Evolutionary conservation across 37 sponge, comb jelly and placozoan genomes (phyloP).

Genomic region (Aplysina aerophoba): DNA sequence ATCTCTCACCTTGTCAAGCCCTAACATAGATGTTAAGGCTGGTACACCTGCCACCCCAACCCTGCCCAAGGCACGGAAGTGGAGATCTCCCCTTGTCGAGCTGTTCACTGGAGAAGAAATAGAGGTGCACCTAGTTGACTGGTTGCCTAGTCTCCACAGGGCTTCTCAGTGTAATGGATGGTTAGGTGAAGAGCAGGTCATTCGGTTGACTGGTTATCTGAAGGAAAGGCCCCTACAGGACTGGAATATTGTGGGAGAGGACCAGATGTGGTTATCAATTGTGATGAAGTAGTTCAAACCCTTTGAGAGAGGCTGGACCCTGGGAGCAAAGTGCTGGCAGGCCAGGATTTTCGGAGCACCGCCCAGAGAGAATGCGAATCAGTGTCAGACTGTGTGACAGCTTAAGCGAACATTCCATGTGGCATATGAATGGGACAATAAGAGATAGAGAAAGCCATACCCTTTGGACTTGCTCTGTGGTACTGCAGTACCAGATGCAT

Average conservation of each 20-base stretch:
- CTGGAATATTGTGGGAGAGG: slow-evolving; percentile 44
- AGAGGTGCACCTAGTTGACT: slow-evolving; percentile 48
- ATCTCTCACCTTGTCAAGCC: neutral
- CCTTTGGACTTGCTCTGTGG: slow-evolving; percentile 37
- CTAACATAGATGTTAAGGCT: neutral
- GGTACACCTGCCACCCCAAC: neutral
- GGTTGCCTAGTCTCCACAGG: slow-evolving; percentile 48
- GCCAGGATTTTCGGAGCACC: slow-evolving; percentile 48
- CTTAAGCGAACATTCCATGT: slow-evolving; percentile 33
- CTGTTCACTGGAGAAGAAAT: slow-evolving; percentile 56
- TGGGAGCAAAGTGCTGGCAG: slow-evolving; percentile 32
- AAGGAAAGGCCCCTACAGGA: slow-evolving; percentile 55
- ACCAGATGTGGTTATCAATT: neutral
- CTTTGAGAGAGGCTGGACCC: slow-evolving; percentile 36
- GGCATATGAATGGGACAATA: slow-evolving; percentile 46
- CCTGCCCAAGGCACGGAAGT: no score
- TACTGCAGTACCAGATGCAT: slow-evolving; percentile 51
- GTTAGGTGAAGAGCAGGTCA: slow-evolving; percentile 45
- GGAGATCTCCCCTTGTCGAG: no score
- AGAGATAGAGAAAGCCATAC: slow-evolving; percentile 42
- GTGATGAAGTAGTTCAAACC: neutral
- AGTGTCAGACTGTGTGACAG: slow-evolving; percentile 39
- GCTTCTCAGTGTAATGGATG: slow-evolving; percentile 50
- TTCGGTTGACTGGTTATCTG: slow-evolving; percentile 64
- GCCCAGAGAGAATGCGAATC: slow-evolving; percentile 32